phyloP scores from a whole-genome alignment of 2,797 vertebrate genomes.

The Tangara arthus region DNA sequence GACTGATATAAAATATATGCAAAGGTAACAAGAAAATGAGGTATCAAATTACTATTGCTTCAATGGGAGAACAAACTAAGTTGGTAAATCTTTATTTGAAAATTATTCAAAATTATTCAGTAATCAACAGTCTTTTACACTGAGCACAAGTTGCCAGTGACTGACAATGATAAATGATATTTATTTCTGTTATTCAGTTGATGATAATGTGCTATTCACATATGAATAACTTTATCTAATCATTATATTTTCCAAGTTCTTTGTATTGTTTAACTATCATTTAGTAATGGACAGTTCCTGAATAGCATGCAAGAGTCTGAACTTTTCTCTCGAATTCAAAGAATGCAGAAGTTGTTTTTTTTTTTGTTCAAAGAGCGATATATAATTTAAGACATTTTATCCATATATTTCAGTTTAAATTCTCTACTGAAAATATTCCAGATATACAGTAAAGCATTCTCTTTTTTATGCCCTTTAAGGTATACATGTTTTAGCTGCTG shows the following conservation, averaged over 20 bases:
- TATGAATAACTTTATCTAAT: constrained; percentile 57
- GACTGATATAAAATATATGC: not conserved
- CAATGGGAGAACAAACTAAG: constrained; percentile 8
- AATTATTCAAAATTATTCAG: constrained; percentile 60
- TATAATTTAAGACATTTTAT: constrained; percentile 20
- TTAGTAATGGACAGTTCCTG: constrained; percentile 5
- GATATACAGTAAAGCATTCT: not conserved
- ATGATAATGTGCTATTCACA: constrained; percentile 60
- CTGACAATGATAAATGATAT: constrained; percentile 67
- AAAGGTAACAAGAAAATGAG: not conserved
- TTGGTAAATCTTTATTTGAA: constrained; percentile 12
- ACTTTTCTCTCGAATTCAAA: constrained; percentile 1
- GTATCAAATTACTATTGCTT: not conserved
- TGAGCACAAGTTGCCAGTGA: constrained; percentile 13
- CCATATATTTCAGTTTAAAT: constrained; percentile 2
- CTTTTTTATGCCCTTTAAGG: not conserved
- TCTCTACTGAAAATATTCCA: not conserved
- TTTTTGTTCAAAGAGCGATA: not conserved
- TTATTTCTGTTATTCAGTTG: constrained; percentile 47
- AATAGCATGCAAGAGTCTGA: not conserved
- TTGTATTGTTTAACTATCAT: constrained; percentile 26
- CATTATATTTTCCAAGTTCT: constrained; percentile 20
- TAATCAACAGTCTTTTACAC: constrained; percentile 50
- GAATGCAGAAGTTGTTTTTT: not conserved
- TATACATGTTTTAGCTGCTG: not conserved